A percentile compares a stretch with the other conserved stretches of the same genome.
Evolutionary conservation across 2,888 invertebrate species (phyloP).

Genomic region (Prenolepis imparis): DNA sequence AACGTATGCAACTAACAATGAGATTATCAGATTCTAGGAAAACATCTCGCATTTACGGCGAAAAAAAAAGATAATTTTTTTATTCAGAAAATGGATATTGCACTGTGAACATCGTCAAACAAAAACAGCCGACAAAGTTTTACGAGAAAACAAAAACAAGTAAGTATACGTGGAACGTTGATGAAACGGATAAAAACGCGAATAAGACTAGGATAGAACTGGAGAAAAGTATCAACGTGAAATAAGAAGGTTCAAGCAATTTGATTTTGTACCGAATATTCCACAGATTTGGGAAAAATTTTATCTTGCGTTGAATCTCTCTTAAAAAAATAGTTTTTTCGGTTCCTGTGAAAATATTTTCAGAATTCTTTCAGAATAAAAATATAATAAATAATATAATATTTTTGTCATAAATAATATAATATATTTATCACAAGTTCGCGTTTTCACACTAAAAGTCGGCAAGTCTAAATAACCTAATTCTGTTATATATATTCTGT

Average conservation of each 20-base stretch:
- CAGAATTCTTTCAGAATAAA: neutral
- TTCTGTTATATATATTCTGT: neutral
- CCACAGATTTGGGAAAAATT: neutral
- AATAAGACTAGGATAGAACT: neutral
- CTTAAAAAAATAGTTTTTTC: neutral
- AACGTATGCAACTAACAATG: neutral
- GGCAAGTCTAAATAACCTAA: neutral
- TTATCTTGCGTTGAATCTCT: neutral
- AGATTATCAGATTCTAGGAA: slow-evolving; percentile 73
- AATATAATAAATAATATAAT: neutral
- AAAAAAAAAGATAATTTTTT: slow-evolving; percentile 36
- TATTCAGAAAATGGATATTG: neutral
- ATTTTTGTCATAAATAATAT: neutral
- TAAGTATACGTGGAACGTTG: neutral
- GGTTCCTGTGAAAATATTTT: neutral
- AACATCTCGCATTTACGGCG: slow-evolving; percentile 69
- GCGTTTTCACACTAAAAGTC: neutral
- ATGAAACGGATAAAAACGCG: neutral
- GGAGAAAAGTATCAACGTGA: neutral
- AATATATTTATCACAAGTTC: too few relatives aligned
- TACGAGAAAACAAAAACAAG: neutral
- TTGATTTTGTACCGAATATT: neutral
- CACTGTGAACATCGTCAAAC: neutral
- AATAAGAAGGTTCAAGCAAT: neutral
- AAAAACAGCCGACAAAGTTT: neutral